Evolutionary conservation across 2,888 invertebrate genomes (phyloP).

Genomic region (Heliconius charithonia): DNA sequence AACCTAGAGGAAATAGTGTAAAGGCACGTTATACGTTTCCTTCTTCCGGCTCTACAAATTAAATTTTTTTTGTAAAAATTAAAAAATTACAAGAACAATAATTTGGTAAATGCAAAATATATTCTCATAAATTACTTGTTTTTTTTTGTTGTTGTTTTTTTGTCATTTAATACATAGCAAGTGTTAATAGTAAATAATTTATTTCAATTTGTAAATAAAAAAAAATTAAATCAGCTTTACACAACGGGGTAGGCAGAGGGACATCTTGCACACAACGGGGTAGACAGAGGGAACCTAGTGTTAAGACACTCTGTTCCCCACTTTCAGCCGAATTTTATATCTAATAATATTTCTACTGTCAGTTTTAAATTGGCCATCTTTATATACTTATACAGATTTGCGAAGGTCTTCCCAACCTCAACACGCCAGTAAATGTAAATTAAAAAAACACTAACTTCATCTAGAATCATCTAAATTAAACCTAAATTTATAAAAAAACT

Average conservation of each 20-base stretch:
- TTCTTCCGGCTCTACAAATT: not conserved
- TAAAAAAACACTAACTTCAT: not conserved
- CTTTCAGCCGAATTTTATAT: not conserved
- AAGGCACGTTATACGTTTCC: too few species aligned
- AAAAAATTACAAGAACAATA: not conserved
- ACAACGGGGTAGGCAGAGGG: too few species aligned
- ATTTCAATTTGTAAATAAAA: too few species aligned
- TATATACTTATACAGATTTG: not conserved
- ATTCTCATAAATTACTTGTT: not conserved
- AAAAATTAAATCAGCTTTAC: too few species aligned
- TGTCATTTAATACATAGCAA: not conserved
- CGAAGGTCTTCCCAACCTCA: constrained; percentile 43
- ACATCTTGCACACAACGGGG: too few species aligned
- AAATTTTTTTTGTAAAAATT: not conserved
- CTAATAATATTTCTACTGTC: not conserved
- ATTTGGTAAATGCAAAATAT: not conserved
- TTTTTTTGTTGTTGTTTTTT: not conserved
- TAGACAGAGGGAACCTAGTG: too few species aligned
- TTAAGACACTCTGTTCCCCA: too few species aligned
- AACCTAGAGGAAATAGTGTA: too few species aligned
- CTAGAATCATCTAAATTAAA: not conserved
- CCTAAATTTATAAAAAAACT: constrained; percentile 1
- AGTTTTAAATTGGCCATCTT: not conserved
- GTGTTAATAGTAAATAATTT: not conserved
- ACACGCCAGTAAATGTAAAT: constrained; percentile 39